Evolutionary conservation across 2,888 invertebrate genomes (phyloP).

Genomic region (Phengaris arion): DNA sequence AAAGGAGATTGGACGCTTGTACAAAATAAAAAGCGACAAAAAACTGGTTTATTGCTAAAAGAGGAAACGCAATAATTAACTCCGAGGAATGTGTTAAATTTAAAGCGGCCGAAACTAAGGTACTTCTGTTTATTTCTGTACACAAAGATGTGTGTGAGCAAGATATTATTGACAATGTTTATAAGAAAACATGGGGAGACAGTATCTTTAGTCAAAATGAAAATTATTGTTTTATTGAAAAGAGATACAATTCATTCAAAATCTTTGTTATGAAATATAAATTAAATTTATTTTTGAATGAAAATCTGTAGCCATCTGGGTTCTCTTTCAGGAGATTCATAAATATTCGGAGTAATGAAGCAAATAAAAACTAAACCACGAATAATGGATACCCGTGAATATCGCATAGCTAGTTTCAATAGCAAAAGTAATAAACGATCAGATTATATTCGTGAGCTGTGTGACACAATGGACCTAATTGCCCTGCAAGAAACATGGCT

Average conservation of each 20-base stretch:
- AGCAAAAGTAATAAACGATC: conserved; percentile 35
- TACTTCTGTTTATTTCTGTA: conserved; percentile 37
- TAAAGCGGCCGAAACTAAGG: conserved; percentile 35
- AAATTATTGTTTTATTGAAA: conserved; percentile 25
- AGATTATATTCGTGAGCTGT: conserved; percentile 19
- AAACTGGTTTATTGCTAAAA: too few species aligned
- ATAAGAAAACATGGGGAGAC: conserved; percentile 32
- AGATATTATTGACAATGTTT: conserved; percentile 35
- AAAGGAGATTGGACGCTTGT: too few species aligned
- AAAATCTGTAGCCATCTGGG: conserved; percentile 37
- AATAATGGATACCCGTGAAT: background rate
- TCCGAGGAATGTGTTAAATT: conserved; percentile 18
- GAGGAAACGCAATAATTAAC: too few species aligned
- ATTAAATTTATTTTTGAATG: conserved; percentile 34
- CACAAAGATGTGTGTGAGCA: conserved; percentile 32
- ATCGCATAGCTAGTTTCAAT: conserved; percentile 34
- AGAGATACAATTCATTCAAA: conserved; percentile 37
- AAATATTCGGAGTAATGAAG: conserved; percentile 31
- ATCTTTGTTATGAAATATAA: conserved; percentile 34
- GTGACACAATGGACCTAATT: conserved; percentile 27
- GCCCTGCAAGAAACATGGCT: conserved; percentile 33
- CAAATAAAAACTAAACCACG: background rate
- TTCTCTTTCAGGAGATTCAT: conserved; percentile 38
- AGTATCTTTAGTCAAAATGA: conserved; percentile 33
- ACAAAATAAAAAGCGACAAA: too few species aligned